Base-by-base conservation (phyloP, 1,140 invertebrate genomes). In the Trichogramma pretiosum region DNA sequence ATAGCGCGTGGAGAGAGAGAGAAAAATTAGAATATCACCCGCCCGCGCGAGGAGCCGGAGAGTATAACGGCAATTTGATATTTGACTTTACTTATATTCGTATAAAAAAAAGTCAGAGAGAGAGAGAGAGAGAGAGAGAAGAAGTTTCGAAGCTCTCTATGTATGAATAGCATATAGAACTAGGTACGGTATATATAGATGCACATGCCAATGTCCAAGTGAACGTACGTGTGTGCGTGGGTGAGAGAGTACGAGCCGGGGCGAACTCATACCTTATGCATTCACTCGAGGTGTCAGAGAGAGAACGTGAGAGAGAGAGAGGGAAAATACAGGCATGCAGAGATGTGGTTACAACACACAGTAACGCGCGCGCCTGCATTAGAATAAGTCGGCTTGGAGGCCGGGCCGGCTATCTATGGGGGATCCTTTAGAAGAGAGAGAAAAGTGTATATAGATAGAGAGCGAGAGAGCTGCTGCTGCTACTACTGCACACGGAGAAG, bases 341-440 rank as follows among this genome's bases (percentile, higher is more conserved):
- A n/a, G n/a, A n/a, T n/a, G n/a, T n/a, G n/a, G n/a, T n/a, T n/a
- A n/a, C n/a, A n/a, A n/a, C n/a, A n/a, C n/a, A n/a, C n/a, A n/a
- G n/a, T n/a, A n/a, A n/a, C n/a, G 24, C 11, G 19, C 14, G 24
- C 4, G 14, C 0, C 16, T 28, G 44, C 34, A 46, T 46, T 46
- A 46, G 44, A 46, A 46, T 46, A 48, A 48, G 37, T 38, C 30
- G 46, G 30, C n/a, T n/a, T n/a, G n/a, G n/a, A n/a, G n/a, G n/a
- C n/a, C n/a, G n/a, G n/a, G n/a, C n/a, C n/a, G n/a, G n/a, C n/a
- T n/a, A n/a, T n/a, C n/a, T n/a, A n/a, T n/a, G n/a, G n/a, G n/a
- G n/a, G n/a, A n/a, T n/a, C n/a, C n/a, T n/a, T n/a, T n/a, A n/a
- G n/a, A n/a, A n/a, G n/a, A n/a, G n/a, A n/a, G n/a, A n/a, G n/a